Evolutionary conservation across 1,140 invertebrate genomes (phyloP).

Genomic region (Lycorma delicatula): DNA sequence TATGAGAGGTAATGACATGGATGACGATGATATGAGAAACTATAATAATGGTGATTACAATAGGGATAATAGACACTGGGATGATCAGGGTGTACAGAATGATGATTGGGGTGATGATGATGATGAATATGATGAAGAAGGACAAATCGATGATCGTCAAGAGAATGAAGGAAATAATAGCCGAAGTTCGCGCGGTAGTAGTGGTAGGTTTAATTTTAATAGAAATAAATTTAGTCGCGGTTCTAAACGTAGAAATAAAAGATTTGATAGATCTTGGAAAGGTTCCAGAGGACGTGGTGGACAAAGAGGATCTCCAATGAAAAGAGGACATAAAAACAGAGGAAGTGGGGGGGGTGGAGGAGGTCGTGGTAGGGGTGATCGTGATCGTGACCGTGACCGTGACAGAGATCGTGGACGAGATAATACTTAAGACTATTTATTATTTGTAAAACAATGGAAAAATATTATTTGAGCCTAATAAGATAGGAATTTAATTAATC

Average conservation of each 20-base stretch:
- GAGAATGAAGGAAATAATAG: neutral
- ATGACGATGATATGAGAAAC: neutral
- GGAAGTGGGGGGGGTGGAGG: slow-evolving; percentile 6
- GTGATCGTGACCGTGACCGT: neutral
- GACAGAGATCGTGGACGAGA: no score
- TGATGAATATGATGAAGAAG: slow-evolving; percentile 1
- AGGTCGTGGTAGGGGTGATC: neutral
- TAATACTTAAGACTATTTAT: no score
- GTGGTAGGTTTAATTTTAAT: neutral
- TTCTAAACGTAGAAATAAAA: neutral
- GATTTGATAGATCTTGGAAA: neutral
- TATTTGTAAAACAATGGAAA: no score
- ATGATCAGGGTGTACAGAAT: slow-evolving; percentile 12
- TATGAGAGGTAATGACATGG: neutral
- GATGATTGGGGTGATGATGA: slow-evolving; percentile 4
- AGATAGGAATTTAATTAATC: no score
- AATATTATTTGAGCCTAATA: no score
- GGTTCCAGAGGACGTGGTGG: slow-evolving; percentile 5
- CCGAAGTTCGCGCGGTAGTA: neutral
- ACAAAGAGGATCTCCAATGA: neutral
- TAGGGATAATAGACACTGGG: neutral
- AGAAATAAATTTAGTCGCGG: neutral
- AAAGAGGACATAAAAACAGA: slow-evolving; percentile 3
- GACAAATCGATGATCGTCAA: neutral
- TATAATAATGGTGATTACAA: neutral